These are phyloP conservation scores for Heterotilapia buettikoferi DNA, from an alignment of 2,113 vertebrate genomes.

Conservation along the genomic window DNA sequence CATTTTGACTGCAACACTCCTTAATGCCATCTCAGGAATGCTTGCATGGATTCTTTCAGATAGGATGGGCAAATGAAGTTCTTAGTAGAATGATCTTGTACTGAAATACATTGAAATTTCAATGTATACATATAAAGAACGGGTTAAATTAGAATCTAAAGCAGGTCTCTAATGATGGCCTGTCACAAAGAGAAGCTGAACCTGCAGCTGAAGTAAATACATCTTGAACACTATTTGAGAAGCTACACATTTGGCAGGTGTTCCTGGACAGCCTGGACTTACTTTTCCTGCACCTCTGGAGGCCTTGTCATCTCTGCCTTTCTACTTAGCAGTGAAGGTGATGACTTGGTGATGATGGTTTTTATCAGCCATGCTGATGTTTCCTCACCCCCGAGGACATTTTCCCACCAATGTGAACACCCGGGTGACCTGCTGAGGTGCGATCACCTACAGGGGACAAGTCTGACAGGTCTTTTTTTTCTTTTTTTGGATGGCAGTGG, in stretches of 20 bases:
- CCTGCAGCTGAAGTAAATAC: background rate
- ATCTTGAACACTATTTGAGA: background rate
- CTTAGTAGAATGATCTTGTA: background rate
- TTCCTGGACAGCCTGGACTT: background rate
- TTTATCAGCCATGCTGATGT: background rate
- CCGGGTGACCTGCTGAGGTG: slow-evolving; percentile 4
- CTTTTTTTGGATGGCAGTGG: background rate
- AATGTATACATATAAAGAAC: accelerated
- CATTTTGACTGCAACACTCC: background rate
- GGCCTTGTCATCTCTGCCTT: background rate
- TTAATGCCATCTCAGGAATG: background rate
- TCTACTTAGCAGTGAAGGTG: background rate
- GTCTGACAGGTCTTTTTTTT: background rate
- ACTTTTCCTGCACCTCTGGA: background rate
- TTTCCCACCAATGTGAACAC: slow-evolving; percentile 20
- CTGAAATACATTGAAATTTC: background rate
- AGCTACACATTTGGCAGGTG: background rate
- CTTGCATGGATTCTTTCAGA: accelerated
- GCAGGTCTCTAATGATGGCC: background rate
- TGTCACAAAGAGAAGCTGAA: background rate
- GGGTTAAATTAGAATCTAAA: background rate
- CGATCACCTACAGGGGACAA: background rate
- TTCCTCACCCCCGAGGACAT: background rate
- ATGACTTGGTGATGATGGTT: slow-evolving; percentile 1
- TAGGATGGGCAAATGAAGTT: background rate